Percentiles rank a stretch among this genome's conserved stretches.
phyloP scores from a whole-genome alignment of 2,113 vertebrate species.

The Epinephelus fuscoguttatus region DNA sequence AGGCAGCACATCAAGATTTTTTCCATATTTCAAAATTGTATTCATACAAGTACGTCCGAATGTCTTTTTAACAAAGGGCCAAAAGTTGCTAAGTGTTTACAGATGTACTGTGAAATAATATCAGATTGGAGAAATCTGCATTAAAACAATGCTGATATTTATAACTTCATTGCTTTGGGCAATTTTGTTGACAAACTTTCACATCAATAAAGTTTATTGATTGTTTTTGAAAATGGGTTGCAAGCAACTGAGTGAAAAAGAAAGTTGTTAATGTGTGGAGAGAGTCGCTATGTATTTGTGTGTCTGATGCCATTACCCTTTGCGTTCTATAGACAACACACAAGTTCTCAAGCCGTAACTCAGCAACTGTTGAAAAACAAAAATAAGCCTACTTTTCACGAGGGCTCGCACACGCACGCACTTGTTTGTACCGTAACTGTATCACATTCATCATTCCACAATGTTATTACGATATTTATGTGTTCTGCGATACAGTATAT shows the following conservation, averaged over 20 bases:
- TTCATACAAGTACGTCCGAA: constrained; percentile 14
- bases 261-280: constrained; percentile 3
- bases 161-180: constrained; percentile 1
- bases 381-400: constrained; percentile 47
- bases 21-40: constrained; percentile 21
- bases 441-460: constrained; percentile 61
- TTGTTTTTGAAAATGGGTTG: constrained; percentile 12
- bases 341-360: constrained; percentile 41
- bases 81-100: constrained; percentile 14
- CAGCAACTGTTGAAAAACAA: constrained; percentile 43
- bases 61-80: constrained; percentile 35
- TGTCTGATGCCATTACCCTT: constrained; percentile 22
- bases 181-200: constrained; percentile 5
- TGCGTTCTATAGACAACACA: constrained; percentile 20
- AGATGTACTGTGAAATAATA: constrained; percentile 5
- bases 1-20: constrained; percentile 14
- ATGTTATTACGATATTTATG: constrained; percentile 56
- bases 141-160: constrained; percentile 25
- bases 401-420: constrained; percentile 15
- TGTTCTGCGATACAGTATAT: constrained; percentile 59
- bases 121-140: neutral
- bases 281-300: constrained; percentile 21
- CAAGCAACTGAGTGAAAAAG: neutral
- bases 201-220: constrained; percentile 17
- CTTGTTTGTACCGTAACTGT: constrained; percentile 43